These are phyloP conservation scores for Panurus biarmicus DNA, from an alignment of 2,113 vertebrate species.

Conservation along the genomic window DNA sequence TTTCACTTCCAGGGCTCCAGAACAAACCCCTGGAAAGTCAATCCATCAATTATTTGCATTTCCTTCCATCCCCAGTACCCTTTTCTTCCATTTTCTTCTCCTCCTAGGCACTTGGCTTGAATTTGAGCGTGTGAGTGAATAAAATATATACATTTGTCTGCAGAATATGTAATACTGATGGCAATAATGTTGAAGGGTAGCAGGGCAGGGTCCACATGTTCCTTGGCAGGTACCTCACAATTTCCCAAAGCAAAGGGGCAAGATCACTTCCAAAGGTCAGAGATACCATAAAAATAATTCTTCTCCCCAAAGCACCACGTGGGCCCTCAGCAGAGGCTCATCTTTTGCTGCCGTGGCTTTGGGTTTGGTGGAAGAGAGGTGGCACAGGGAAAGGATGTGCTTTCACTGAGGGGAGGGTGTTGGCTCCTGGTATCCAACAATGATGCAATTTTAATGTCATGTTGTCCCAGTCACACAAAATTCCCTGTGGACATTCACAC, in stretches of 20 bases:
- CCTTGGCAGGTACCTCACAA: not conserved
- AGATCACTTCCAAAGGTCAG: not conserved
- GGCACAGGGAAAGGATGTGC: not conserved
- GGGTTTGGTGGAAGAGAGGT: not conserved
- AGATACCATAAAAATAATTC: not conserved
- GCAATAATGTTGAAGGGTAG: not conserved
- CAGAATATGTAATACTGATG: not conserved
- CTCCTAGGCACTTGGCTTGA: not conserved
- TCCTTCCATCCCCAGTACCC: not conserved
- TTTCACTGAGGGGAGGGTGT: not conserved
- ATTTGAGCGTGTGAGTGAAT: not conserved
- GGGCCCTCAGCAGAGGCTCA: not conserved
- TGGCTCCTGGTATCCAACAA: not conserved
- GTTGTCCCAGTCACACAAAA: not conserved
- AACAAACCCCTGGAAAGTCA: conserved; percentile 1
- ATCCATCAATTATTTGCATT: not conserved
- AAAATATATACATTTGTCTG: not conserved
- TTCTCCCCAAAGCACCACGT: not conserved
- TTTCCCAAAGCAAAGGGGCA: not conserved
- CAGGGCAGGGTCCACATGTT: rapidly evolving
- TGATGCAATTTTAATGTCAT: not conserved
- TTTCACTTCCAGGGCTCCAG: not conserved
- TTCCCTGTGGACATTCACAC: rapidly evolving
- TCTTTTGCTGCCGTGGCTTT: rapidly evolving
- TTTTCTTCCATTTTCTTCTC: not conserved